Evolutionary conservation across 2,113 vertebrate genomes (phyloP), one percentile per base, ranked within the genome.

Genomic region (Etheostoma spectabile): DNA sequence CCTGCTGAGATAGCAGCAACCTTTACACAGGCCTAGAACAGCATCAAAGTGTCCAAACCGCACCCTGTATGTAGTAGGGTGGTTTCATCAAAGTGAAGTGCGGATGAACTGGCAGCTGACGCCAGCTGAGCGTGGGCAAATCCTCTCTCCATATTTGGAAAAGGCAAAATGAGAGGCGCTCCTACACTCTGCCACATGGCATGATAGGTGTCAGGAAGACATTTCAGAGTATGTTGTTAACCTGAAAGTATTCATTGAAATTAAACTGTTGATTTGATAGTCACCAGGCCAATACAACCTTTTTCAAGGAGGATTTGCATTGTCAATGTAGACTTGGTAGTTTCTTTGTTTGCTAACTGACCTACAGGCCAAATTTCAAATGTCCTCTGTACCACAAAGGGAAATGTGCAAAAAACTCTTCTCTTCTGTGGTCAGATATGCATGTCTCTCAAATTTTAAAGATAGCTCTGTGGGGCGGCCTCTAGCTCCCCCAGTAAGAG

Each of bases 111-210:
- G 10, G 45, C 66, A 51, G 61, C 56, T 80, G 77, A 33, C 8
- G 53, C 46, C 60, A 33, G 55, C 33, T 63, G 0, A 65, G 16
- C 49, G 49, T 22, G 35, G 60, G 60, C 19, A 60, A 30, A 74
- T 56, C 4, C 24, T 24, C 67, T 15, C 0, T 87, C 80, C 75
- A 59, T 80, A 82, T 87, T 66, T 84, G 64, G 75, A 70, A 45
- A 1, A 38, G 12, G 13, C 35, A 12, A 35, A 70, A 73, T 38
- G 22, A 49, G 22, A 64, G 21, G 33, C 0, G 2, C 21, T 55
- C 68, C 59, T 51, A 48, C 46, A 4, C 4, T 5, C 64, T 27
- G 42, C 55, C 14, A 10, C 1, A 62, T 10, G 5, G 10, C 38
- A 19, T 3, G 8, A 16, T n/a, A 2, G 7, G 5, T 22, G 24